Evolutionary conservation across 2,797 vertebrate species (phyloP).

Genomic region (Galago senegalensis): DNA sequence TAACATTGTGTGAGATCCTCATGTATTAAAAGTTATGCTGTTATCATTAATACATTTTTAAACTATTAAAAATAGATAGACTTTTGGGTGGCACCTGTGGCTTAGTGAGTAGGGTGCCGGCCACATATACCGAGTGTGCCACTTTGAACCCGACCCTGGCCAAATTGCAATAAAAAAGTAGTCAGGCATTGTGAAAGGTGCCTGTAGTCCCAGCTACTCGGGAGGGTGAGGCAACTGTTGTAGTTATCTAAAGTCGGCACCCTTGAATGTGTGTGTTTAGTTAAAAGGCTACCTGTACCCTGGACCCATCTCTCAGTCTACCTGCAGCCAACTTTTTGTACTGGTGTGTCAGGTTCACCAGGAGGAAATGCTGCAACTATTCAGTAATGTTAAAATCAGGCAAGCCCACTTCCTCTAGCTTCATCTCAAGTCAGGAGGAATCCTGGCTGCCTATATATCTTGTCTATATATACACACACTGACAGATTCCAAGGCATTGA

Average conservation of each 20-base stretch:
- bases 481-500: conserved; percentile 29
- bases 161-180: too few species aligned
- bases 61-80: conserved; percentile 18
- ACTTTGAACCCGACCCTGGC: too few species aligned
- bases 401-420: background rate
- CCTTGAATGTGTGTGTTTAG: background rate
- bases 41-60: conserved; percentile 41
- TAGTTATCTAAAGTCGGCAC: background rate
- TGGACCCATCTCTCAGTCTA: background rate
- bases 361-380: background rate
- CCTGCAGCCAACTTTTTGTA: background rate
- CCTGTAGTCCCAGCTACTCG: too few species aligned
- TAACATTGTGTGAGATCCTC: background rate
- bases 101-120: too few species aligned
- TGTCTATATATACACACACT: background rate
- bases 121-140: too few species aligned
- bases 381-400: conserved; percentile 31
- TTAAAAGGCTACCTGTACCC: background rate
- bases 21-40: background rate
- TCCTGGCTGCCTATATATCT: background rate
- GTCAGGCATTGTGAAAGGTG: too few species aligned
- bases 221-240: background rate
- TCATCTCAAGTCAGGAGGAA: background rate
- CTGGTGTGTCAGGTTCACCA: background rate
- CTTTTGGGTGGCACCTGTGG: background rate